phyloP scores from a whole-genome alignment of 1,140 invertebrate genomes.

The Monochamus saltuarius region DNA sequence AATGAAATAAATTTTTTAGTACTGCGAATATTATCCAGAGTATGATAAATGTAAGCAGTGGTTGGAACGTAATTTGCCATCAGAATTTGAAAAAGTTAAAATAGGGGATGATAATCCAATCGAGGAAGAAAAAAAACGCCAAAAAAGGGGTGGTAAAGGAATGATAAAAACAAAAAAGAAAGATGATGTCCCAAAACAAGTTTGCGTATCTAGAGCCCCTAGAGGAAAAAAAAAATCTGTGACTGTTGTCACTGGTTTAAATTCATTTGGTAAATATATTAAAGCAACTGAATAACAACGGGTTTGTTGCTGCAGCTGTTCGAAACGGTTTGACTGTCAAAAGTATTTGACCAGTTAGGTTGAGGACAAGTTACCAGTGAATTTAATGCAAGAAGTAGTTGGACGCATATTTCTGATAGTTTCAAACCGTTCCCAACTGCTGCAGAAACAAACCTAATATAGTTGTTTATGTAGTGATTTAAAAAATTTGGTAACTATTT shows the following conservation, averaged over 20 bases:
- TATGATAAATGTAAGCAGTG: conserved; percentile 97
- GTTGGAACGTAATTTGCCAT: conserved; percentile 92
- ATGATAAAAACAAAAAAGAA: conserved; percentile 87
- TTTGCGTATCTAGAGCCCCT: conserved; percentile 85
- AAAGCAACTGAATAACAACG: no score
- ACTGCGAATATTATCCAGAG: conserved; percentile 97
- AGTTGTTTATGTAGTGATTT: no score
- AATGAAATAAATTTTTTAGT: conserved; percentile 55
- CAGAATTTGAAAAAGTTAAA: conserved; percentile 87
- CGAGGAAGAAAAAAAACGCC: conserved; percentile 91
- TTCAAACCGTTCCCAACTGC: no score
- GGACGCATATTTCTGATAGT: no score
- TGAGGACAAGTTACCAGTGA: no score
- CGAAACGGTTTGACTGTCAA: no score
- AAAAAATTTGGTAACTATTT: no score
- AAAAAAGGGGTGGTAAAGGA: conserved; percentile 88
- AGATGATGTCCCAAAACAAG: conserved; percentile 75
- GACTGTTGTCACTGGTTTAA: conserved; percentile 84
- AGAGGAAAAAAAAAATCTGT: conserved; percentile 99
- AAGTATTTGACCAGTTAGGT: no score
- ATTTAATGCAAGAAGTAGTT: no score
- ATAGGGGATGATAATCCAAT: conserved; percentile 71
- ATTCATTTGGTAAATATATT: conserved; percentile 75
- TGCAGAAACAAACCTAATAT: no score
- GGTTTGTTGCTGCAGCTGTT: no score